Conservation (phyloP, 2,113 vertebrate genomes). For the Potamarius usumacintae region DNA sequence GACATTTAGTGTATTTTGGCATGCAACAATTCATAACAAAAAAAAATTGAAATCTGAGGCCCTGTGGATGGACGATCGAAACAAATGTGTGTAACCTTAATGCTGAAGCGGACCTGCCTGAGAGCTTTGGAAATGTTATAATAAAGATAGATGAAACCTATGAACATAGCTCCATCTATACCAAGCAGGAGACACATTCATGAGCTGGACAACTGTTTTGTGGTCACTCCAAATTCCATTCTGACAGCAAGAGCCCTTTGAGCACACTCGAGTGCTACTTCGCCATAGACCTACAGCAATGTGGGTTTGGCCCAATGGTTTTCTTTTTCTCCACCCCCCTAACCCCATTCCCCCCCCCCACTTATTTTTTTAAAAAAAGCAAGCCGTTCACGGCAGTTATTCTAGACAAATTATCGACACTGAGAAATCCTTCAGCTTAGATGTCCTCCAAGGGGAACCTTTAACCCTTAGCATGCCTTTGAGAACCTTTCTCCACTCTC, state of each 20-base stretch:
- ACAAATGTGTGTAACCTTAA: neutral
- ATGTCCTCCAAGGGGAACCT: constrained; percentile 66
- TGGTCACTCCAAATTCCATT: constrained; percentile 78
- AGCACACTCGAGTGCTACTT: constrained; percentile 70
- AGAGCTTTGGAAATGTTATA: constrained; percentile 6
- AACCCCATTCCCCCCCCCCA: constrained; percentile 8
- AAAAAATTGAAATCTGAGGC: neutral
- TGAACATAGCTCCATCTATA: constrained; percentile 36
- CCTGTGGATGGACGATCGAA: neutral
- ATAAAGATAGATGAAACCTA: constrained; percentile 41
- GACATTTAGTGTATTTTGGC: neutral
- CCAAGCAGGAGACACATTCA: constrained; percentile 46
- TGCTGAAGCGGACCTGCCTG: constrained; percentile 2
- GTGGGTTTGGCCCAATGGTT: constrained; percentile 56
- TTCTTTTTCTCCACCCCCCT: constrained; percentile 48
- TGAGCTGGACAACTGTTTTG: constrained; percentile 49
- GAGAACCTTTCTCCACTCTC: constrained; percentile 53
- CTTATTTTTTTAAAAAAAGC: constrained; percentile 35
- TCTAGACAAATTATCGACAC: constrained; percentile 73
- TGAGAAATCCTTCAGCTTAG: constrained; percentile 65
- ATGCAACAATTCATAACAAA: neutral
- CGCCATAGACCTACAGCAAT: constrained; percentile 65
- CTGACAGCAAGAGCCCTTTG: constrained; percentile 78
- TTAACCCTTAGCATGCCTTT: constrained; percentile 73
- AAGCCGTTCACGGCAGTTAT: constrained; percentile 61